Evolutionary conservation across 2,113 vertebrate species (phyloP), one percentile per base, ranked within the genome.

Genomic region (Alligator sinensis): DNA sequence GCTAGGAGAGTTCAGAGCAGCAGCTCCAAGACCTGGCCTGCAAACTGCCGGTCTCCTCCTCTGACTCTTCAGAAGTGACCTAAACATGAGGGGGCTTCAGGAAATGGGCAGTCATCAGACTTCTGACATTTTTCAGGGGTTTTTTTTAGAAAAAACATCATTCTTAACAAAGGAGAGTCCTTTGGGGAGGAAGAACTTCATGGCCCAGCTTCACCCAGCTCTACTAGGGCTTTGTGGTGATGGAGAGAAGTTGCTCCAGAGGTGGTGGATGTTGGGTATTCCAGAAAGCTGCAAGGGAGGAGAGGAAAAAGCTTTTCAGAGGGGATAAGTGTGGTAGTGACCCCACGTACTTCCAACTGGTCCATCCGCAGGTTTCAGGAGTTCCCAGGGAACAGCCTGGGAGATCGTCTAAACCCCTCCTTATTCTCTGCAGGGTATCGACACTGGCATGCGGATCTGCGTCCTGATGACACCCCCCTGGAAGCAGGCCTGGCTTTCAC

Each of bases 371-470:
- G n/a, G n/a, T 18, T 11, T 5, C 3, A 34, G 18, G 17, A 30
- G 9, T 30, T 5, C 66, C 11, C 66, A 70, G 18, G 30, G 21
- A 25, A 74, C 70, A 47, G 30, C 13, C 21, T 2, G 34, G 22
- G 70, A 74, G 34, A 74, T 22, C 77, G 6, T 27, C 13, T 18
- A 16, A 19, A 28, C 13, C 55, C 24, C 11, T 38, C 25, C 25
- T 90, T 57, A 34, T 62, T 59, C 14, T 59, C 80, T 9, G 4
- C 96, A 99, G 99, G 99, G 6, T 99, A 99, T 96, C 98, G 99
- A 84, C 99, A 99, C 81, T 99, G 99, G 99, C 99, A 99, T 0
- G 98, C 98, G 0, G 99, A 99, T 97, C 98, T 99, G 28, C 98
- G 99, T 4, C 91, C 98, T 0, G 99, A 99, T 0, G 99, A 99